Evolutionary conservation across 2,888 invertebrate species (phyloP).

Genomic region (Netelia melanura): DNA sequence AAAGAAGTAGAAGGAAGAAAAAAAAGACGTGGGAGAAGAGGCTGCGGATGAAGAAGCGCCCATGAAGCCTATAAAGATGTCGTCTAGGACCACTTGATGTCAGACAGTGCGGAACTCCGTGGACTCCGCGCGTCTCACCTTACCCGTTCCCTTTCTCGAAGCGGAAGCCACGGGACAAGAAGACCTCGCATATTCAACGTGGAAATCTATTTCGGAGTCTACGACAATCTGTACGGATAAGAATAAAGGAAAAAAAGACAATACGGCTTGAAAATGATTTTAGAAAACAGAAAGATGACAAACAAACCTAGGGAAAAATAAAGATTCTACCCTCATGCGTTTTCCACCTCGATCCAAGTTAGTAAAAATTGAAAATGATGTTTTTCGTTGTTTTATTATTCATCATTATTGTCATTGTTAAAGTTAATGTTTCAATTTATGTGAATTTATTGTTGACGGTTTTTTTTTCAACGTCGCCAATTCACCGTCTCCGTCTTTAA

Average conservation of each 20-base stretch:
- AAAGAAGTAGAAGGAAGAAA: slow-evolving; percentile 23
- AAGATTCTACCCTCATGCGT: not conserved
- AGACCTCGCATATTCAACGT: slow-evolving; percentile 63
- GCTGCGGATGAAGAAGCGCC: slow-evolving; percentile 58
- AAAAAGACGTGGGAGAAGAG: slow-evolving; percentile 20
- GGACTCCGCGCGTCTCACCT: slow-evolving; percentile 25
- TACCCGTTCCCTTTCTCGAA: not conserved
- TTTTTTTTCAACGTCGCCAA: not conserved
- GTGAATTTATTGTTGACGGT: too few species aligned
- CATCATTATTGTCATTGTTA: too few species aligned
- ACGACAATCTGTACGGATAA: slow-evolving; percentile 16
- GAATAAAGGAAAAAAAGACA: not conserved
- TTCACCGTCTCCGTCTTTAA: not conserved
- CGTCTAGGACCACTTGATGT: slow-evolving; percentile 77
- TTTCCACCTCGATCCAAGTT: too few species aligned
- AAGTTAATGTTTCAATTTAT: too few species aligned
- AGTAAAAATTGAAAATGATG: too few species aligned
- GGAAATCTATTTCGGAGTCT: slow-evolving; percentile 74
- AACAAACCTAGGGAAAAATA: not conserved
- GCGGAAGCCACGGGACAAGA: slow-evolving; percentile 7
- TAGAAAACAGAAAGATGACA: not conserved
- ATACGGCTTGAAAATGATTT: not conserved
- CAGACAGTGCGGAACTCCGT: slow-evolving; percentile 78
- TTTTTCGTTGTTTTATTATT: too few species aligned
- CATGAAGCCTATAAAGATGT: slow-evolving; percentile 75